phyloP scores from a whole-genome alignment of 2,888 invertebrate genomes.

The Plagodis dolabraria region DNA sequence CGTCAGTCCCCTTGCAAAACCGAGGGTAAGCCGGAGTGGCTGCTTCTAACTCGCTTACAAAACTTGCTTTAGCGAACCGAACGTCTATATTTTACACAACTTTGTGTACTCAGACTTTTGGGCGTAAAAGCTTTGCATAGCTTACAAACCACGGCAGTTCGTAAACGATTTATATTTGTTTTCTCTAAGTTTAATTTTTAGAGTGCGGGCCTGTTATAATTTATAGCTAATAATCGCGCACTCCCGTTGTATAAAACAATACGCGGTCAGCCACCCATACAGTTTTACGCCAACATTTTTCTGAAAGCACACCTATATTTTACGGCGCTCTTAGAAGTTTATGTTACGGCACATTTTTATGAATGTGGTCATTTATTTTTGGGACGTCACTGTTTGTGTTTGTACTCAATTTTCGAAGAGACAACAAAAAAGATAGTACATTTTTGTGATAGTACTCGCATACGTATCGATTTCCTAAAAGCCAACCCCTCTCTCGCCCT shows the following conservation, averaged over 20 bases:
- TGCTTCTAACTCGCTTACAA: constrained; percentile 58
- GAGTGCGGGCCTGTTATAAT: constrained; percentile 17
- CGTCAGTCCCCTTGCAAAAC: constrained; percentile 59
- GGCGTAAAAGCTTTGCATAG: constrained; percentile 21
- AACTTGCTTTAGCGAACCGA: constrained; percentile 46
- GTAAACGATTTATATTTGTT: constrained; percentile 32
- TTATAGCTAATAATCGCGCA: constrained; percentile 27
- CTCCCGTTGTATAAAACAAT: constrained; percentile 20
- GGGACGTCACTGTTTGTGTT: constrained; percentile 3
- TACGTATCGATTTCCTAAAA: constrained; percentile 30
- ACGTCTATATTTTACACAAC: constrained; percentile 48
- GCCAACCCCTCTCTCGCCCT: constrained; percentile 23
- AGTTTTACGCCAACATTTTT: constrained; percentile 29
- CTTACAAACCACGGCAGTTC: constrained; percentile 18
- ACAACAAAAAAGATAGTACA: constrained; percentile 2
- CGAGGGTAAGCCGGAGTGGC: constrained; percentile 66
- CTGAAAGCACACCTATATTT: constrained; percentile 28
- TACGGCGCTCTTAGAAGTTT: constrained; percentile 34
- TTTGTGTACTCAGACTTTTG: constrained; percentile 29
- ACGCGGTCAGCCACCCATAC: constrained; percentile 31
- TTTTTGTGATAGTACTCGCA: constrained; percentile 4
- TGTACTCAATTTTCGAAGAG: not conserved
- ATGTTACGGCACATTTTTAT: constrained; percentile 33
- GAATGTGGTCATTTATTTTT: constrained; percentile 30
- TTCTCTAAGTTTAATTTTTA: constrained; percentile 18